These are phyloP conservation scores for Dinocampus coccinellae DNA, from an alignment of 2,888 invertebrate species.

Conservation along the genomic window DNA sequence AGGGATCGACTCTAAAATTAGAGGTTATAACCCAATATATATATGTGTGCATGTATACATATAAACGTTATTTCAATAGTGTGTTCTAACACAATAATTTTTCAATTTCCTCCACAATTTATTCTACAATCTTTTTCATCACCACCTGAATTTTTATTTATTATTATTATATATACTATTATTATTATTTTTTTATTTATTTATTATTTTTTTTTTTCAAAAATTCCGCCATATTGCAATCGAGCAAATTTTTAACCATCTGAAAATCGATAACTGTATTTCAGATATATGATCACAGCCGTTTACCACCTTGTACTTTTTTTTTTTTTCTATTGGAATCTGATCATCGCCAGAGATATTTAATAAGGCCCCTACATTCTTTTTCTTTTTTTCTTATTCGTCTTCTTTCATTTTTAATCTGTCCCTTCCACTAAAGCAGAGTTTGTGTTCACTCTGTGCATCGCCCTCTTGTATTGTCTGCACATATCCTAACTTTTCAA, in stretches of 20 bases:
- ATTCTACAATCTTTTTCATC: background rate
- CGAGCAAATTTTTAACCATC: background rate
- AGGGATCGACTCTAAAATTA: conserved; percentile 20
- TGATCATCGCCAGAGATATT: conserved; percentile 25
- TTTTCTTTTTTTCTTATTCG: conserved; percentile 6
- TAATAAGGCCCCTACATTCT: conserved; percentile 27
- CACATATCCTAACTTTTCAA: background rate
- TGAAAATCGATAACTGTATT: background rate
- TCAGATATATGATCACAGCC: conserved; percentile 3
- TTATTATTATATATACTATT: too few relatives aligned
- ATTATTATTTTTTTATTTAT: too few relatives aligned
- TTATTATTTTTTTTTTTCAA: too few relatives aligned
- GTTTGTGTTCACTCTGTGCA: background rate
- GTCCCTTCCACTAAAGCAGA: too few relatives aligned
- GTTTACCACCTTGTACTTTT: conserved; percentile 31
- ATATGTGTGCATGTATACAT: too few relatives aligned
- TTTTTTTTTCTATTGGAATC: conserved; percentile 16
- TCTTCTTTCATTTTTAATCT: too few relatives aligned
- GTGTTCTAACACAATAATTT: background rate
- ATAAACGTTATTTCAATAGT: too few relatives aligned
- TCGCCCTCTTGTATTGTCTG: background rate
- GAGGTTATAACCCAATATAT: background rate
- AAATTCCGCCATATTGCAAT: background rate
- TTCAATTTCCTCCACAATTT: background rate
- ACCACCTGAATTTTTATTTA: background rate